Evolutionary conservation across 2,797 vertebrate genomes (phyloP).

Genomic region (Rachycentron canadum): DNA sequence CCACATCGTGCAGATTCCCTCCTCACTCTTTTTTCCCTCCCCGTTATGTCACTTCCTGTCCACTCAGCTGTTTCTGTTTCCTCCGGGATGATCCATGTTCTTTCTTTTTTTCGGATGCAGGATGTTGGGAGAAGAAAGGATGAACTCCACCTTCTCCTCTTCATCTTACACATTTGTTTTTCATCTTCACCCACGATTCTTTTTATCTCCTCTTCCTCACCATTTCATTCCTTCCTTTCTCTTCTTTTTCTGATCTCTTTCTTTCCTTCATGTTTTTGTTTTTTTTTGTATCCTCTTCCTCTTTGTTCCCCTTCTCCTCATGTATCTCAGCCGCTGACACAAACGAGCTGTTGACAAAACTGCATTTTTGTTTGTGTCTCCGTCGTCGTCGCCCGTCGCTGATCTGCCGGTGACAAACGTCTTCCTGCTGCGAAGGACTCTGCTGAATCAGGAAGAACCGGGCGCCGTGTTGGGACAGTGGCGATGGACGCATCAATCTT

Average conservation of each 20-base stretch:
- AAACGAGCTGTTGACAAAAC: background rate
- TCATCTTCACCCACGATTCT: too few species aligned
- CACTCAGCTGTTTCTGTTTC: too few species aligned
- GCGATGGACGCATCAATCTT: conserved; percentile 67
- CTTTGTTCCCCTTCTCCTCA: background rate
- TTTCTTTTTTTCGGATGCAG: too few species aligned
- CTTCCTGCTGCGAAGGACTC: conserved; percentile 53
- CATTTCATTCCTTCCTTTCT: background rate
- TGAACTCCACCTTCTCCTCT: background rate
- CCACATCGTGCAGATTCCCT: background rate
- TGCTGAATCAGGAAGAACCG: conserved; percentile 67
- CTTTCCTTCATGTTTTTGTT: background rate
- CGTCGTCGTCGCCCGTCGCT: conserved; percentile 10
- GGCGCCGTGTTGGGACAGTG: conserved; percentile 39
- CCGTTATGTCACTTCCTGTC: background rate
- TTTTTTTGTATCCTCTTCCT: background rate
- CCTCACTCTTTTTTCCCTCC: background rate
- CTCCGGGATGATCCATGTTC: too few species aligned
- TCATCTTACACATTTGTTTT: background rate
- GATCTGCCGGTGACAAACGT: conserved; percentile 56
- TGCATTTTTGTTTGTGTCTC: background rate
- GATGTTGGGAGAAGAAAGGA: too few species aligned
- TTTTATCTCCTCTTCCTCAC: background rate
- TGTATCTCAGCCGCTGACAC: background rate
- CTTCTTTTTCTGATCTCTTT: background rate